These are phyloP conservation scores for Leptinotarsa undecemlineata DNA, from an alignment of 1,140 invertebrate species.

Conservation along the genomic window DNA sequence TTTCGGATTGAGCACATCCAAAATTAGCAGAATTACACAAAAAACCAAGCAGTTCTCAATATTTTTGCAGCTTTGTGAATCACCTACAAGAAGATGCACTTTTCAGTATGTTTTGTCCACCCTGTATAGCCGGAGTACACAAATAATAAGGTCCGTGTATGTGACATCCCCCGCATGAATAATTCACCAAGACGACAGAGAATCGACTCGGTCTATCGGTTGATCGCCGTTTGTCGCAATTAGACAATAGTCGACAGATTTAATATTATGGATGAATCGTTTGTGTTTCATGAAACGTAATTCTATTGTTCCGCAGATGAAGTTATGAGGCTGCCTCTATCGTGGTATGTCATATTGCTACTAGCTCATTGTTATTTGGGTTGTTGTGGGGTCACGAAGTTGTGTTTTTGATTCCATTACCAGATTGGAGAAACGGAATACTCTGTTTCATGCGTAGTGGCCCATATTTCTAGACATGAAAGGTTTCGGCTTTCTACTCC, in stretches of 20 bases:
- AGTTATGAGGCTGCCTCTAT: constrained; percentile 42
- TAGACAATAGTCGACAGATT: constrained; percentile 50
- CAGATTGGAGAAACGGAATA: no score
- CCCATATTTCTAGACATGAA: no score
- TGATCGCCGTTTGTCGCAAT: constrained; percentile 45
- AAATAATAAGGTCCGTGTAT: constrained; percentile 21
- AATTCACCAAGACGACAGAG: constrained; percentile 42
- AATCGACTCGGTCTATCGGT: constrained; percentile 37
- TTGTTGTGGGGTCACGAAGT: no score
- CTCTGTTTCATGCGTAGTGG: no score
- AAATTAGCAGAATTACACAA: no score
- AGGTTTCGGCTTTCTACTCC: no score
- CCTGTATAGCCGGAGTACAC: neutral
- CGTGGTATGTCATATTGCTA: constrained; percentile 32
- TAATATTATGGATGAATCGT: constrained; percentile 50
- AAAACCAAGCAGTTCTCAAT: no score
- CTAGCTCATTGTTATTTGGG: neutral
- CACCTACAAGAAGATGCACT: no score
- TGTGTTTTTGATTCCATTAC: no score
- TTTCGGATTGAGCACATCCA: no score
- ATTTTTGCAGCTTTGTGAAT: no score
- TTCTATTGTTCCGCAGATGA: constrained; percentile 43
- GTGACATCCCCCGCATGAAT: constrained; percentile 43
- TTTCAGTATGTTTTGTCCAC: neutral
- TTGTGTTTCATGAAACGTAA: constrained; percentile 48